A percentile compares a stretch with the other conserved stretches of the same genome.
phyloP scores from a whole-genome alignment of 2,888 invertebrate genomes.

The Taphrorychus bicolor region DNA sequence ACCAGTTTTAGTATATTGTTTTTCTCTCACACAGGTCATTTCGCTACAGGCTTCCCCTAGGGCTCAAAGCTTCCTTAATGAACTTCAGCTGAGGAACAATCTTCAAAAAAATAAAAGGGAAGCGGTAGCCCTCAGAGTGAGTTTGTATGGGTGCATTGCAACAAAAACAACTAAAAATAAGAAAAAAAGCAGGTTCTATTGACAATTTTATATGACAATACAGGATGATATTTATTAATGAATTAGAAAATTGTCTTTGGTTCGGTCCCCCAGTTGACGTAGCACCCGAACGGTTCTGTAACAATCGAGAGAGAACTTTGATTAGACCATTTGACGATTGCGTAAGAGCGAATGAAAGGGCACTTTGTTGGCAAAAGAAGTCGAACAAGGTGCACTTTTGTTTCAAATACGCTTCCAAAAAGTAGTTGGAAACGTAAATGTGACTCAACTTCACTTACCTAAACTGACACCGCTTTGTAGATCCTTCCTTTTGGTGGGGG shows the following conservation, averaged over 20 bases:
- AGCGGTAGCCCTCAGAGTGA: background rate
- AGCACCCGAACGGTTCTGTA: conserved; percentile 27
- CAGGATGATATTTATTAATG: background rate
- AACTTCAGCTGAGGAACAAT: background rate
- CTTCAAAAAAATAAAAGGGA: background rate
- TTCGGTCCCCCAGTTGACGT: background rate
- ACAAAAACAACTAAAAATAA: background rate
- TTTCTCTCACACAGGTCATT: conserved; percentile 18
- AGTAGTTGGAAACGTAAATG: background rate
- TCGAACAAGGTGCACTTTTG: conserved; percentile 3
- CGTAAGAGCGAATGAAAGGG: background rate
- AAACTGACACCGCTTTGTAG: too few relatives aligned
- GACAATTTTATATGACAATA: background rate
- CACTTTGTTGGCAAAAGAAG: conserved; percentile 18
- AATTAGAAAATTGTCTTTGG: background rate
- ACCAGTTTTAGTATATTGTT: conserved; percentile 44
- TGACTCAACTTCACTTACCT: background rate
- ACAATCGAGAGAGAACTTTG: conserved; percentile 27
- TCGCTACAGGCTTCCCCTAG: background rate
- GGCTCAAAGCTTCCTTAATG: conserved; percentile 20
- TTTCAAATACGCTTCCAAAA: background rate
- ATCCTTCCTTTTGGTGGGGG: too few relatives aligned
- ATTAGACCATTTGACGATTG: conserved; percentile 5
- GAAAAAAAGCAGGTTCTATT: conserved; percentile 18
- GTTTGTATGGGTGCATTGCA: background rate